A percentile compares a stretch with the other conserved stretches of the same genome.
Evolutionary conservation across 2,113 vertebrate genomes (phyloP).

Genomic region (Geococcyx californianus): DNA sequence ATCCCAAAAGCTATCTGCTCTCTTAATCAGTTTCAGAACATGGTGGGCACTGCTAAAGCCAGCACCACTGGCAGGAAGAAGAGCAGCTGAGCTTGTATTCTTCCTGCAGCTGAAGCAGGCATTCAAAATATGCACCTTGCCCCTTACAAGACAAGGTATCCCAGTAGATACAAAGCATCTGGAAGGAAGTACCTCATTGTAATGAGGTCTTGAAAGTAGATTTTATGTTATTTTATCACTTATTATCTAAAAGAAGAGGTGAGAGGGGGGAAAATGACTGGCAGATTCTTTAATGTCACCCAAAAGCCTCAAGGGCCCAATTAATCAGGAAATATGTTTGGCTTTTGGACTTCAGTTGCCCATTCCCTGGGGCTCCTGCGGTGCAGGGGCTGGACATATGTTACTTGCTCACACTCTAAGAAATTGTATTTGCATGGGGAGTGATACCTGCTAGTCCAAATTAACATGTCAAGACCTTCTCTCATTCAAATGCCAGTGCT

Average conservation of each 20-base stretch:
- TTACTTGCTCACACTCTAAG: conserved; percentile 24
- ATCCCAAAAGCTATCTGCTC: background rate
- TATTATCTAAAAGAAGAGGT: conserved; percentile 10
- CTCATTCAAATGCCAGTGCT: conserved; percentile 58
- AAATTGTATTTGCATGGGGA: conserved; percentile 56
- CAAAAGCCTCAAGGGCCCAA: conserved; percentile 66
- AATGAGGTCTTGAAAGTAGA: conserved; percentile 10
- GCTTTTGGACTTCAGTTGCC: conserved; percentile 59
- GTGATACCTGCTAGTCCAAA: conserved; percentile 54
- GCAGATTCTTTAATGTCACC: conserved; percentile 71
- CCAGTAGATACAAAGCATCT: conserved; percentile 16
- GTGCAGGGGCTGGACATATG: conserved; percentile 52
- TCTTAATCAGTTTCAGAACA: background rate
- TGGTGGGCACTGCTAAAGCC: background rate
- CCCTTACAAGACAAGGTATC: background rate
- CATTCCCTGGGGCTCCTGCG: conserved; percentile 48
- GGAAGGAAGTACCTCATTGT: background rate
- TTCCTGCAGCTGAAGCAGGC: background rate
- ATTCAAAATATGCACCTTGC: background rate
- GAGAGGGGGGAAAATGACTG: conserved; percentile 19
- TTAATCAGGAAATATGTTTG: conserved; percentile 68
- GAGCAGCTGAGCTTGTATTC: background rate
- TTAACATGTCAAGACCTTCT: conserved; percentile 63
- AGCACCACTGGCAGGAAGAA: background rate
- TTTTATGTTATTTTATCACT: conserved; percentile 21